Percentiles rank a stretch among this genome's conserved stretches.
phyloP scores from a whole-genome alignment of 2,888 invertebrate genomes.

The Aplocera efformata region DNA sequence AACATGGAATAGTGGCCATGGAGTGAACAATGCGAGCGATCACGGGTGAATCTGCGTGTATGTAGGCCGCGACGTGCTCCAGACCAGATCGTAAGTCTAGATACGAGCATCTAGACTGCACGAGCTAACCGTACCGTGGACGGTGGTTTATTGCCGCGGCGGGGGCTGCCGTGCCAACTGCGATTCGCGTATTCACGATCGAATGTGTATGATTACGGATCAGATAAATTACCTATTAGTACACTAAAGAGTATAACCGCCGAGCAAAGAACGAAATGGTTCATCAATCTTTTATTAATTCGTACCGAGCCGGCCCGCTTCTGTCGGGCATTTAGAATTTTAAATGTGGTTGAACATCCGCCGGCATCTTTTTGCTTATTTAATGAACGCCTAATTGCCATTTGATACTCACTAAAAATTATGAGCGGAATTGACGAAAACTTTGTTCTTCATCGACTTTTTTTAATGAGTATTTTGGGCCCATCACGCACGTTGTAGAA shows the following conservation, averaged over 20 bases:
- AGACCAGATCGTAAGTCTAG: constrained; percentile 56
- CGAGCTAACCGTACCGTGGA: constrained; percentile 44
- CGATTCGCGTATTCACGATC: too few relatives aligned
- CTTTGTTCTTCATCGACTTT: background rate
- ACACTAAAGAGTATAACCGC: too few relatives aligned
- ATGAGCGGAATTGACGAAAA: constrained; percentile 5
- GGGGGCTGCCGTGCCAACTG: too few relatives aligned
- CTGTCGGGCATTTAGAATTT: constrained; percentile 8
- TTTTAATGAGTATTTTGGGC: too few relatives aligned
- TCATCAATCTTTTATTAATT: constrained; percentile 2
- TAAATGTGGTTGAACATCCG: constrained; percentile 16
- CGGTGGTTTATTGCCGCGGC: constrained; percentile 29
- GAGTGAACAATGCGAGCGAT: too few relatives aligned
- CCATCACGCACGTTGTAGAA: too few relatives aligned
- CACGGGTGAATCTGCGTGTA: constrained; percentile 22
- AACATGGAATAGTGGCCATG: too few relatives aligned
- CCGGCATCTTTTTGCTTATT: constrained; percentile 17
- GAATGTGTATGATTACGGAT: too few relatives aligned
- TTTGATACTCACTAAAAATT: constrained; percentile 13
- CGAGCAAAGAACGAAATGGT: too few relatives aligned
- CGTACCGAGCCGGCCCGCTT: constrained; percentile 8
- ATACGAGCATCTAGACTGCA: constrained; percentile 52
- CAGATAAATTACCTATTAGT: too few relatives aligned
- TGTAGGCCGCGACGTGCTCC: constrained; percentile 47
- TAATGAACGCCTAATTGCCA: constrained; percentile 15